phyloP scores from a whole-genome alignment of 2,888 invertebrate species.

The Polyommatus icarus region DNA sequence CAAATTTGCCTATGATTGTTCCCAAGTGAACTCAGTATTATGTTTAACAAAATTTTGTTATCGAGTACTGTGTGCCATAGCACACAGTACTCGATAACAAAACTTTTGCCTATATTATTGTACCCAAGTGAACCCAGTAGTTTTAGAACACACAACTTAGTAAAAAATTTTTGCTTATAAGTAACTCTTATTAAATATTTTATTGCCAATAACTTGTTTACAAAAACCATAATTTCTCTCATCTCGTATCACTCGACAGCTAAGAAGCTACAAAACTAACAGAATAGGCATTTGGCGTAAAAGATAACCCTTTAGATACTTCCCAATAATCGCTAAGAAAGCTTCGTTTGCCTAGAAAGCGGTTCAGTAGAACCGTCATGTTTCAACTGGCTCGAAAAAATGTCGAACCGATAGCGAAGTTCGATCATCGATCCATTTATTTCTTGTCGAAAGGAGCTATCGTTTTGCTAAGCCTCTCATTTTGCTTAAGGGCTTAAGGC shows the following conservation, averaged over 20 bases:
- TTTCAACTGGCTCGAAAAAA: not conserved
- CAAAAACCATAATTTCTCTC: too few relatives aligned
- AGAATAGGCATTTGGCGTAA: not conserved
- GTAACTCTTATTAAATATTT: not conserved
- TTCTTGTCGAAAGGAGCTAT: too few relatives aligned
- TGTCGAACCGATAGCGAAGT: not conserved
- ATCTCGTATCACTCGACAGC: too few relatives aligned
- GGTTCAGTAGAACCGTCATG: not conserved
- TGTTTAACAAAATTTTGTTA: too few relatives aligned
- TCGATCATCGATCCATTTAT: not conserved
- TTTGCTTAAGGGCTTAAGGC: too few relatives aligned
- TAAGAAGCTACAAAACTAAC: not conserved
- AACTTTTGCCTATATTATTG: too few relatives aligned
- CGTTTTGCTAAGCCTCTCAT: too few relatives aligned
- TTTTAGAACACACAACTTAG: not conserved
- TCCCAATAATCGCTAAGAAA: not conserved
- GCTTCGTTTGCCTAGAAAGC: slow-evolving; percentile 6
- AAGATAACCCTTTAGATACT: not conserved
- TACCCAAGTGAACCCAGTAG: not conserved
- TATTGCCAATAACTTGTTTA: too few relatives aligned
- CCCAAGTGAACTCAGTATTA: too few relatives aligned
- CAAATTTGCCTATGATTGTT: too few relatives aligned
- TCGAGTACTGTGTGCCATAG: too few relatives aligned
- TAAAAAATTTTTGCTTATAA: not conserved
- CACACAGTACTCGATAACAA: too few relatives aligned